phyloP scores from a whole-genome alignment of 37 sponge, comb jelly and placozoan genomes.

The Tethya wilhelma region DNA sequence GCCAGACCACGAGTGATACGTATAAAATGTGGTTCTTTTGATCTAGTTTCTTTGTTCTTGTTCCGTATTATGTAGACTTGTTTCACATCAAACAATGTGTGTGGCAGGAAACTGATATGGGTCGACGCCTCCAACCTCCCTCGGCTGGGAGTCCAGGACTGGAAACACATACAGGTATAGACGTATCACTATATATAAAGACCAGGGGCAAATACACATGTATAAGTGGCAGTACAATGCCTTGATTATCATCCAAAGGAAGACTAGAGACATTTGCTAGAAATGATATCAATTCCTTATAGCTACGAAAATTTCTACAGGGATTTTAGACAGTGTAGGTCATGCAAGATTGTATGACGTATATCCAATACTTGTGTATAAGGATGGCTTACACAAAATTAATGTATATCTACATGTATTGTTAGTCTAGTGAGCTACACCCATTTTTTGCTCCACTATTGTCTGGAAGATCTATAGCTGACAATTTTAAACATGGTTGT shows the following conservation, averaged over 20 bases:
- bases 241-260: neutral
- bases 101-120: slow-evolving; percentile 84
- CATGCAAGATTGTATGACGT: neutral
- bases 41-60: neutral
- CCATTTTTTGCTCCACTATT: neutral
- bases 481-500: neutral
- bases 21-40: neutral
- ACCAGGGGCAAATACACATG: neutral
- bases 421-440: neutral
- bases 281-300: neutral
- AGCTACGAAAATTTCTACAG: neutral
- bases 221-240: neutral
- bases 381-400: neutral
- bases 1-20: neutral
- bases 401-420: neutral
- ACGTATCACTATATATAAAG: neutral
- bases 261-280: neutral
- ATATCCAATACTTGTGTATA: neutral
- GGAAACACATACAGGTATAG: slow-evolving; percentile 83
- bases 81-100: slow-evolving; percentile 77
- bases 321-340: neutral
- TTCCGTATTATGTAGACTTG: slow-evolving; percentile 65
- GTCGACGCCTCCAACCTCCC: slow-evolving; percentile 90
- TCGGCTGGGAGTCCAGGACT: slow-evolving; percentile 87
- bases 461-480: too few relatives aligned